Conservation (phyloP, 2,888 invertebrate genomes). For the Drosophila limbata region DNA sequence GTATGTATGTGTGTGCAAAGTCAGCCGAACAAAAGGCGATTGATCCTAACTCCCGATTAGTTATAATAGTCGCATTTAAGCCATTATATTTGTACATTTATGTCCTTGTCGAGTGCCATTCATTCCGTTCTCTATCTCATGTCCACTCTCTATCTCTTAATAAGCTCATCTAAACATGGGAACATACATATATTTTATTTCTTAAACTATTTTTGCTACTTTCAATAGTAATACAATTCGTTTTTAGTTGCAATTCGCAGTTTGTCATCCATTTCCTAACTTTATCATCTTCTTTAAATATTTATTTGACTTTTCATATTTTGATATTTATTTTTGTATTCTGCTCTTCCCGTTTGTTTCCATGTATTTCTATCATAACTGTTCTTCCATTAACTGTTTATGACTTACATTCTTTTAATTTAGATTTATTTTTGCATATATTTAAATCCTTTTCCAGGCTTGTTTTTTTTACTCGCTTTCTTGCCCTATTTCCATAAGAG, state of each 20-base stretch:
- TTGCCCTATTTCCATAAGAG: too few relatives aligned
- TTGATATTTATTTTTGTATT: too few relatives aligned
- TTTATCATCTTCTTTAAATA: not conserved
- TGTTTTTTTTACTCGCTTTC: too few relatives aligned
- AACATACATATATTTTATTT: not conserved
- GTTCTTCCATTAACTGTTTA: too few relatives aligned
- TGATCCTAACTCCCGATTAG: conserved; percentile 65
- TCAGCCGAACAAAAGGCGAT: conserved; percentile 45
- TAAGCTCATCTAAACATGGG: conserved; percentile 8
- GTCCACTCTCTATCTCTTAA: conserved; percentile 10
- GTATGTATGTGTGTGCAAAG: conserved; percentile 40
- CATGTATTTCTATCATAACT: too few relatives aligned
- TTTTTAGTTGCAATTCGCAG: not conserved
- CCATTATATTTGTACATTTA: conserved; percentile 54
- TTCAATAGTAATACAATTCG: not conserved
- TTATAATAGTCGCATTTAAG: conserved; percentile 72
- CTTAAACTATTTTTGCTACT: not conserved
- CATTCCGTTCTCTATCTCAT: conserved; percentile 12
- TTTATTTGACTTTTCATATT: not conserved
- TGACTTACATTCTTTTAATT: too few relatives aligned
- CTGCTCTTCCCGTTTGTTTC: too few relatives aligned
- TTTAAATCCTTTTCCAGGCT: too few relatives aligned
- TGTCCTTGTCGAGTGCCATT: conserved; percentile 40
- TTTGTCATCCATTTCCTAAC: not conserved
- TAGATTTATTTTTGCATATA: too few relatives aligned